These are phyloP conservation scores for Serrognathus titanus DNA, from an alignment of 2,888 invertebrate species.

Conservation along the genomic window DNA sequence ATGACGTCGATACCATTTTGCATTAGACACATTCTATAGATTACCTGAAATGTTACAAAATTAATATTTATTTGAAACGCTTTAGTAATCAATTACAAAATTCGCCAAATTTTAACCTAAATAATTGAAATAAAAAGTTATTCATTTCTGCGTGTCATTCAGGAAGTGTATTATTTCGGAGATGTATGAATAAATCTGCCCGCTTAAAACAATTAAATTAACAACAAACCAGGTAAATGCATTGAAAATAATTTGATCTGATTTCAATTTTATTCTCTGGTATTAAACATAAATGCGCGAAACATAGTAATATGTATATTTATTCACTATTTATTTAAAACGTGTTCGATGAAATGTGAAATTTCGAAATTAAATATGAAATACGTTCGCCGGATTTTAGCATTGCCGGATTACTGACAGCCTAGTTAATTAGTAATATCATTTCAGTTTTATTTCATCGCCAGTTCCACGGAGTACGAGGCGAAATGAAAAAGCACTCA, in stretches of 20 bases:
- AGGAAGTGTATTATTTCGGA: conserved; percentile 9
- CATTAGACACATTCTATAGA: no score
- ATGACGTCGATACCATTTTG: no score
- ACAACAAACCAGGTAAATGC: conserved; percentile 30
- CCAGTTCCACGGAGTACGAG: conserved; percentile 34
- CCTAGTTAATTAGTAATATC: conserved; percentile 42
- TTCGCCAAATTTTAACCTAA: no score
- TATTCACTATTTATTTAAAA: conserved; percentile 29
- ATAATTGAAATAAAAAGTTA: no score
- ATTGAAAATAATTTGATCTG: conserved; percentile 24
- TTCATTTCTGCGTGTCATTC: conserved; percentile 1
- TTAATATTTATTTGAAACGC: no score
- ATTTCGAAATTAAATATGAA: conserved; percentile 28
- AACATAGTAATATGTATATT: conserved; percentile 24
- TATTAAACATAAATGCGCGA: conserved; percentile 21
- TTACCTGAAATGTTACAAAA: no score
- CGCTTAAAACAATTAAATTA: conserved; percentile 30
- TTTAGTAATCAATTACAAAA: conserved; percentile 1
- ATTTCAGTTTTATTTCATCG: conserved; percentile 40
- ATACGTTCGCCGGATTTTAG: conserved; percentile 16
- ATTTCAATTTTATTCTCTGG: conserved; percentile 15
- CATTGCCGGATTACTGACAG: conserved; percentile 36
- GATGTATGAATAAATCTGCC: conserved; percentile 11
- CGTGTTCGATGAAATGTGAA: conserved; percentile 28
- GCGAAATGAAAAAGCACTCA: conserved; percentile 53